Evolutionary conservation across 2,113 vertebrate species (phyloP).

Genomic region (Syngnathus typhle): DNA sequence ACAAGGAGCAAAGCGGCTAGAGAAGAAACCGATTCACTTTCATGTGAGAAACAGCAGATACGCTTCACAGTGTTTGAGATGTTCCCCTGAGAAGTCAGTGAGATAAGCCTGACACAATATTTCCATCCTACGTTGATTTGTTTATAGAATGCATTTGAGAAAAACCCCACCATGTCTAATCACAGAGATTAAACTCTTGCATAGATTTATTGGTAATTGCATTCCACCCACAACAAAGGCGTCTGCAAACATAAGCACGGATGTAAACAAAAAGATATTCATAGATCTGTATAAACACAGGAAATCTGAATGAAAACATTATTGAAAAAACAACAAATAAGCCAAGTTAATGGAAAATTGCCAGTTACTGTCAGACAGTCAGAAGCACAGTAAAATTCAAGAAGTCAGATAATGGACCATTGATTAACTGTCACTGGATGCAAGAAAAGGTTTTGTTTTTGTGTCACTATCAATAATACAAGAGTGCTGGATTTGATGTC

Average conservation of each 20-base stretch:
- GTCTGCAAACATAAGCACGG: background rate
- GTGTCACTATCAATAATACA: background rate
- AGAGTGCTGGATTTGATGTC: constrained; percentile 21
- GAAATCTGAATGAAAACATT: background rate
- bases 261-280: background rate
- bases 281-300: background rate
- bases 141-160: background rate
- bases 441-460: background rate
- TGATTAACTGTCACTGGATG: background rate
- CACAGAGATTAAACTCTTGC: background rate
- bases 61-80: constrained; percentile 31
- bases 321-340: background rate
- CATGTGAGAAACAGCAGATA: constrained; percentile 36
- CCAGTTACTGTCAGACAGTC: background rate
- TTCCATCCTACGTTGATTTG: background rate
- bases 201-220: constrained; percentile 2
- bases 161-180: background rate
- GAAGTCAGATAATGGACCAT: background rate
- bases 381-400: background rate
- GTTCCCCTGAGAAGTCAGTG: constrained; percentile 28
- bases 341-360: background rate
- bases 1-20: constrained; percentile 18
- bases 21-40: constrained; percentile 22
- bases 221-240: background rate
- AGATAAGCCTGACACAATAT: constrained; percentile 22